Conservation (phyloP, 2,113 vertebrate species). For the Odontesthes bonariensis region DNA sequence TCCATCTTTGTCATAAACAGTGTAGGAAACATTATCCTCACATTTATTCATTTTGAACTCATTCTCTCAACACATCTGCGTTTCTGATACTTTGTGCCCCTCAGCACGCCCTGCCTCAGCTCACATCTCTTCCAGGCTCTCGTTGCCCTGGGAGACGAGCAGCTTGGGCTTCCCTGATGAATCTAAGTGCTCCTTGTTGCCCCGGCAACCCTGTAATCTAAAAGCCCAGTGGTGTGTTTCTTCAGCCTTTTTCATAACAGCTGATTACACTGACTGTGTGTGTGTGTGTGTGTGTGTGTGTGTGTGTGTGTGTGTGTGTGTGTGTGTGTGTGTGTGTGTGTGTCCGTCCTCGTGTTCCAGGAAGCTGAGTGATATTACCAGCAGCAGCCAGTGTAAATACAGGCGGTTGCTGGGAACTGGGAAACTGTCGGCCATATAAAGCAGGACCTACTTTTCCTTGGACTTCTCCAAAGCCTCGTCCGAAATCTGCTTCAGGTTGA, state of each 20-base stretch:
- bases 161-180: slow-evolving; percentile 53
- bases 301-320: slow-evolving; percentile 26
- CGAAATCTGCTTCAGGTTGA: slow-evolving; percentile 86
- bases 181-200: slow-evolving; percentile 63
- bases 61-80: not conserved
- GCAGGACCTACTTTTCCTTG: slow-evolving; percentile 75
- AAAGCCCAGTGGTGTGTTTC: slow-evolving; percentile 33
- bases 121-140: slow-evolving; percentile 24
- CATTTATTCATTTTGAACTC: not conserved
- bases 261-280: slow-evolving; percentile 27
- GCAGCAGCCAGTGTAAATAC: slow-evolving; percentile 56
- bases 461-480: slow-evolving; percentile 84
- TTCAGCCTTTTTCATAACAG: slow-evolving; percentile 44
- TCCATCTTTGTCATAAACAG: not conserved
- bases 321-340: slow-evolving; percentile 19
- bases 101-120: slow-evolving; percentile 33
- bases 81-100: not conserved
- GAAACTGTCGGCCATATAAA: not conserved
- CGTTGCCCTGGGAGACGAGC: slow-evolving; percentile 48
- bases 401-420: slow-evolving; percentile 18
- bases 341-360: slow-evolving; percentile 31
- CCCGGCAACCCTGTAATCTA: slow-evolving; percentile 59
- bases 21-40: no score
- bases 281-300: slow-evolving; percentile 5
- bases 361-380: slow-evolving; percentile 30